Percentiles rank a stretch among this genome's conserved stretches.
Conservation (phyloP, 2,888 invertebrate species). For the Microctonus aethiopoides region DNA sequence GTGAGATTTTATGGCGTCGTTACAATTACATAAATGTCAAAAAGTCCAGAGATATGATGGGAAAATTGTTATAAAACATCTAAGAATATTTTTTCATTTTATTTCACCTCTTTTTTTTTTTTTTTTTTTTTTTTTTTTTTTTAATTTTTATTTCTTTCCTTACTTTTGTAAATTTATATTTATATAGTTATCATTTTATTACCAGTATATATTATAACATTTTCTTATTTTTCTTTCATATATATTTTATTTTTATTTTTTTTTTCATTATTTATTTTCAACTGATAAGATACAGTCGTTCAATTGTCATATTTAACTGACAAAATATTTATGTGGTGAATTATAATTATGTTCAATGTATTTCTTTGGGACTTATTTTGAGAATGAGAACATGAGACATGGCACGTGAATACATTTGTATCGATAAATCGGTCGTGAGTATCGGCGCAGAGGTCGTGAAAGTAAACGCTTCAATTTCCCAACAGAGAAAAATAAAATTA, state of each 20-base stretch:
- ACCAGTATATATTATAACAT: no score
- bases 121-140: no score
- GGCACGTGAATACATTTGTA: slow-evolving; percentile 24
- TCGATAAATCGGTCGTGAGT: slow-evolving; percentile 29
- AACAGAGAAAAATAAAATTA: slow-evolving; percentile 10
- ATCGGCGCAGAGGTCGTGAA: slow-evolving; percentile 29
- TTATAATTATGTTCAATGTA: neutral
- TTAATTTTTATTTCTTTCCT: no score
- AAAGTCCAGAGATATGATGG: slow-evolving; percentile 11
- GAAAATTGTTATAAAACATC: slow-evolving; percentile 12
- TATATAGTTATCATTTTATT: no score
- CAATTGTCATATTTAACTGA: neutral
- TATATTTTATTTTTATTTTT: no score
- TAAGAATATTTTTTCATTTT: neutral
- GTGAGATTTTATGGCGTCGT: slow-evolving; percentile 23
- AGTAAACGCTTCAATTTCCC: slow-evolving; percentile 31
- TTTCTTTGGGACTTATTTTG: neutral
- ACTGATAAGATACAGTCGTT: neutral
- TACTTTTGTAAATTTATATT: neutral
- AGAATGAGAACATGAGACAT: slow-evolving; percentile 9
- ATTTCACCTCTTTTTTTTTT: neutral
- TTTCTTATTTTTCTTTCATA: no score
- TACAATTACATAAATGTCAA: slow-evolving; percentile 31
- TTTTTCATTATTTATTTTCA: no score
- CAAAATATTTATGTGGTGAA: neutral